phyloP scores from a whole-genome alignment of 2,888 invertebrate species.

The Prosopocoilus inquinatus region DNA sequence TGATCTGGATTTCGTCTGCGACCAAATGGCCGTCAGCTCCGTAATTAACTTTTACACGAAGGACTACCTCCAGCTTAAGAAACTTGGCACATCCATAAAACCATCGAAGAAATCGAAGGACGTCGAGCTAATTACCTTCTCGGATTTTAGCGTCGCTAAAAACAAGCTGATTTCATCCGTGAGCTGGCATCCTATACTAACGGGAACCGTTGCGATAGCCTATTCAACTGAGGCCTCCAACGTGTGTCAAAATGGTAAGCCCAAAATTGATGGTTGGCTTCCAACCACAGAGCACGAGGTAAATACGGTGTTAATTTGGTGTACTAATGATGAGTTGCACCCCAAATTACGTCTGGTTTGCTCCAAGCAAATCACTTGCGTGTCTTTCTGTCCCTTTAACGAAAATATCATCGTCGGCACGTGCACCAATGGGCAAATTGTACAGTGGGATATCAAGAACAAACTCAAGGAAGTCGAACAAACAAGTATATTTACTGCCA shows the following conservation, averaged over 20 bases:
- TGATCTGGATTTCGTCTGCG: conserved; percentile 35
- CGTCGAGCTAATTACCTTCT: conserved; percentile 63
- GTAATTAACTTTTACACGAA: conserved; percentile 61
- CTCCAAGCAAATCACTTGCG: conserved; percentile 62
- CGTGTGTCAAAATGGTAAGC: conserved; percentile 42
- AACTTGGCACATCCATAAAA: conserved; percentile 16
- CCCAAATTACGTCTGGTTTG: conserved; percentile 70
- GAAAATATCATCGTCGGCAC: conserved; percentile 71
- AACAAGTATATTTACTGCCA: conserved; percentile 60
- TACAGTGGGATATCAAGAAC: conserved; percentile 68
- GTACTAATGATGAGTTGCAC: conserved; percentile 65
- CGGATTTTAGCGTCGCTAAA: conserved; percentile 62
- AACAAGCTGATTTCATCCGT: conserved; percentile 65
- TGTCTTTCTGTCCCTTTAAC: conserved; percentile 69
- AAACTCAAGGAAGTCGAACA: conserved; percentile 63
- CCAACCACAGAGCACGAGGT: conserved; percentile 56
- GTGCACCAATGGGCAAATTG: conserved; percentile 68
- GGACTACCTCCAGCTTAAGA: conserved; percentile 58
- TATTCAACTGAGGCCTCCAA: conserved; percentile 62
- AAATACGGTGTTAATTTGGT: conserved; percentile 73
- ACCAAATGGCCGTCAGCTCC: conserved; percentile 41
- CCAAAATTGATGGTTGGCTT: conserved; percentile 13
- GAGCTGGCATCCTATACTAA: conserved; percentile 70
- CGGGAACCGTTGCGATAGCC: conserved; percentile 66
- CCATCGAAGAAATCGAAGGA: conserved; percentile 28